Evolutionary conservation across 1,140 invertebrate species (phyloP).

Genomic region (Calephelis virginiensis): DNA sequence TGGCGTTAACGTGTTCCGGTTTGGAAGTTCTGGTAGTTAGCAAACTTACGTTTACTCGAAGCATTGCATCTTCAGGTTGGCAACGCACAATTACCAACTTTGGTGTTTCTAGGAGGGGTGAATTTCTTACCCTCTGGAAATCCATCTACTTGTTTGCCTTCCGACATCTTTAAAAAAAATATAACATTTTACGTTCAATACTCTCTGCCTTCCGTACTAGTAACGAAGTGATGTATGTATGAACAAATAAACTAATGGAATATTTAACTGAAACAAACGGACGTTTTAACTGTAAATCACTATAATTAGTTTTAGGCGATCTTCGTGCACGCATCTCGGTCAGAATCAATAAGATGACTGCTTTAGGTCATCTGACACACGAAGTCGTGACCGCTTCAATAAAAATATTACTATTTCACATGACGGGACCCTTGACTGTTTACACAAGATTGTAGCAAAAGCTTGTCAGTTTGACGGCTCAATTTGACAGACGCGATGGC

Average conservation of each 20-base stretch:
- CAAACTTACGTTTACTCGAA: no score
- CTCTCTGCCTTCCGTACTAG: no score
- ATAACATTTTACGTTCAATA: neutral
- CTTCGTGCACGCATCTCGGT: constrained; percentile 1
- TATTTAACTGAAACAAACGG: neutral
- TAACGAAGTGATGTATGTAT: no score
- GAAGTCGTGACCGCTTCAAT: constrained; percentile 29
- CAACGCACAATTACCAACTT: no score
- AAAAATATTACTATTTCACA: constrained; percentile 20
- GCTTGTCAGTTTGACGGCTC: constrained; percentile 13
- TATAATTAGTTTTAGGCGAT: constrained; percentile 7
- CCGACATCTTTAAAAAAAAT: no score
- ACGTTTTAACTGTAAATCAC: constrained; percentile 9
- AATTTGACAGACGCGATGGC: constrained; percentile 12
- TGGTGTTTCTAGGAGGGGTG: no score
- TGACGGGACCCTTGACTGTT: constrained; percentile 20
- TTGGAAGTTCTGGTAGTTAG: no score
- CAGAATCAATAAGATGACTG: constrained; percentile 18
- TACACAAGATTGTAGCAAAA: constrained; percentile 18
- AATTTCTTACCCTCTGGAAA: no score
- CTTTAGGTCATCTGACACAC: constrained; percentile 28
- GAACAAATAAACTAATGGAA: neutral
- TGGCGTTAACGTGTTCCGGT: no score
- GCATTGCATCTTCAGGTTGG: no score
- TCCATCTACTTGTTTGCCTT: no score